Percentiles rank a stretch among this genome's conserved stretches.
Conservation (phyloP, 1,140 invertebrate genomes). For the Caerostris darwini region DNA sequence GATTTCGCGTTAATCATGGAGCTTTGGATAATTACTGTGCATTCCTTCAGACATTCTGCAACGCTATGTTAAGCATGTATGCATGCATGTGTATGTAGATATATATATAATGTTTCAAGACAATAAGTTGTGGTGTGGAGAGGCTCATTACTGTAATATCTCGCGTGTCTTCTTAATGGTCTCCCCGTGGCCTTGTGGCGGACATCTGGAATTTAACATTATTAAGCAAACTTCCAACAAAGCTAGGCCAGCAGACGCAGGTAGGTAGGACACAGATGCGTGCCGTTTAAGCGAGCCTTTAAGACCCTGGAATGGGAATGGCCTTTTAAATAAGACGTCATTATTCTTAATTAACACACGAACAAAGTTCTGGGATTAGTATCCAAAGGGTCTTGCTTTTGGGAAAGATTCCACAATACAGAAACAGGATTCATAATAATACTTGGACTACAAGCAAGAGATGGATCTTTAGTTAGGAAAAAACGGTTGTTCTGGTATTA, state of each 20-base stretch:
- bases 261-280: neutral
- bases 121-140: neutral
- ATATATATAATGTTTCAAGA: too few relatives aligned
- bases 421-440: neutral
- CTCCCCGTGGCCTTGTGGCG: conserved; percentile 1
- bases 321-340: conserved; percentile 17
- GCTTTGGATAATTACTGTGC: too few relatives aligned
- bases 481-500: neutral
- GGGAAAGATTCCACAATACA: neutral
- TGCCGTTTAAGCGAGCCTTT: conserved; percentile 19
- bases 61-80: too few relatives aligned
- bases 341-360: neutral
- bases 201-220: conserved; percentile 36
- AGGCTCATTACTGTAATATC: conserved; percentile 35
- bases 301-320: neutral
- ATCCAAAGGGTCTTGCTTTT: neutral
- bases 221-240: conserved; percentile 20
- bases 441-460: neutral
- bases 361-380: conserved; percentile 36
- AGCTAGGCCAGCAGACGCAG: neutral
- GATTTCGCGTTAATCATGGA: too few relatives aligned
- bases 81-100: too few relatives aligned
- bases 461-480: neutral
- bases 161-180: conserved; percentile 25
- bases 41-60: too few relatives aligned